Percentiles rank a stretch among this genome's conserved stretches.
phyloP scores from a whole-genome alignment of 1,140 invertebrate species.

The Nephila pilipes region DNA sequence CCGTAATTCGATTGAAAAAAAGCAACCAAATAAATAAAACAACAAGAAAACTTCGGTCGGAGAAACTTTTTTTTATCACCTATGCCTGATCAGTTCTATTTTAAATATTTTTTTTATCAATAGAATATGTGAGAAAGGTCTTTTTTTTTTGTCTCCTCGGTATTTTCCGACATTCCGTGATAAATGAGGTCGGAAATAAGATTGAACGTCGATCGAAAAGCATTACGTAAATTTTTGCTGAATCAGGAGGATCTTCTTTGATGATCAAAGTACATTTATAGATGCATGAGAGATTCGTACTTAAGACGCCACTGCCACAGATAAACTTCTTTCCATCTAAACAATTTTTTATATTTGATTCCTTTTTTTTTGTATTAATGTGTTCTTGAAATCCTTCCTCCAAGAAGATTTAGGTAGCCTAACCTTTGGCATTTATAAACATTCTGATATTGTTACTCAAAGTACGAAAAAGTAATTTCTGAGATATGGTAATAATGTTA shows the following conservation, averaged over 20 bases:
- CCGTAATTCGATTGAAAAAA: too few relatives aligned
- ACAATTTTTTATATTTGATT: too few relatives aligned
- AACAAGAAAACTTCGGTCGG: not conserved
- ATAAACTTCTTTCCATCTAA: too few relatives aligned
- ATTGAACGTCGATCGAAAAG: not conserved
- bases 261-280: not conserved
- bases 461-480: too few relatives aligned
- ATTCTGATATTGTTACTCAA: too few relatives aligned
- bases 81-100: not conserved
- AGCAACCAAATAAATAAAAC: too few relatives aligned
- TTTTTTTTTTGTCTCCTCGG: not conserved
- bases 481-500: too few relatives aligned
- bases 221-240: not conserved
- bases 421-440: too few relatives aligned
- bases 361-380: too few relatives aligned
- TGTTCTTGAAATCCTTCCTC: too few relatives aligned
- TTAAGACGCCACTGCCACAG: too few relatives aligned
- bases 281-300: not conserved
- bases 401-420: too few relatives aligned
- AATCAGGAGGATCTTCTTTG: not conserved
- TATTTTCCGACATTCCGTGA: slow-evolving; percentile 3
- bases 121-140: not conserved
- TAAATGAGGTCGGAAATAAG: not conserved
- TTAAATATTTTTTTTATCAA: not conserved
- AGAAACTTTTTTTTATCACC: not conserved